Base-by-base conservation (phyloP, 2,113 vertebrate species). In the Oreochromis spilurus region DNA sequence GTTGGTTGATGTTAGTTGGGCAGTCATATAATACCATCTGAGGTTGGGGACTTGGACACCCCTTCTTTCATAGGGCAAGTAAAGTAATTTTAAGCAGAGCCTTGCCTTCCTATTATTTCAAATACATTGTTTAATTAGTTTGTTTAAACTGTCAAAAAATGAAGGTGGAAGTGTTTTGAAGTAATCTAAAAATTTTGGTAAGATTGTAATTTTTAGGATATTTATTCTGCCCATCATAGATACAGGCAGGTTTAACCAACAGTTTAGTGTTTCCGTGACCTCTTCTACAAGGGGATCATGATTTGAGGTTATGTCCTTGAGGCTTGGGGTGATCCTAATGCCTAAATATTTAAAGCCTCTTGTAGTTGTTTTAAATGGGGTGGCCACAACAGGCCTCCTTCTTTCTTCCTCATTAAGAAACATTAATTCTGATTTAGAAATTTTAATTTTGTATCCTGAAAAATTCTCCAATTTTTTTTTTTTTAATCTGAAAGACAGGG, bases 371-470 rank as follows among this genome's bases (percentile, higher is more conserved):
- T 60, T 60, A 60, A 60, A 60, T 60, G 6, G 21, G 21, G 12
- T 55, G 9, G 57, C 16, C 57, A 34, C 29, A 34, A 19, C 29
- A 60, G 29, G 57, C 8, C 14, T 0, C 0, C 16, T 6, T 0
- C 58, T 62, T 62, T 62, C 58, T 34, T 34, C 16, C 57, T 19
- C 29, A 34, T 60, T 10, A 60, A 34, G 57, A 60, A 60, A 60
- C 16, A 34, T 60, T 60, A 34, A 60, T 29, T 62, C 29, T 62
- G 16, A 62, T 34, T 62, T 62, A 19, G 58, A 62, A 34, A 34
- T 62, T 34, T 19, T 19, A 34, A 34, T 62, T 34, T 62, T 34
- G 58, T 62, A 34, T 62, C 16, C 9, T 0, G 29, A 62, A 62
- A 62, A 6, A 1, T 62, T 62, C 29, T 62, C 58, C 1, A 1